A percentile compares a stretch with the other conserved stretches of the same genome.
Evolutionary conservation across 1,140 invertebrate genomes (phyloP).

Genomic region (Metaphire vulgaris): DNA sequence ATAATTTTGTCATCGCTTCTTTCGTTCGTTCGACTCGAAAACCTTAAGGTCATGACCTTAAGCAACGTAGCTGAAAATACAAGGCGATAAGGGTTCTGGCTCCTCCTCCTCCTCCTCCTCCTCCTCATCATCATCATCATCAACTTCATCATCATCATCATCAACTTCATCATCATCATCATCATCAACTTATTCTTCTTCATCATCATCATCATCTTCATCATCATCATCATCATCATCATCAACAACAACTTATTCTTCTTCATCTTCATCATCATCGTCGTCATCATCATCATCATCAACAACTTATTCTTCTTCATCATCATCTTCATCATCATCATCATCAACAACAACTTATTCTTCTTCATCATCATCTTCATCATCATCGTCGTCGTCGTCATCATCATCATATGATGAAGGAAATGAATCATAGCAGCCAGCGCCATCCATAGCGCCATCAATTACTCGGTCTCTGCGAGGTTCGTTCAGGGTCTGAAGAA

Average conservation of each 20-base stretch:
- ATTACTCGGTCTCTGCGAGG: not conserved
- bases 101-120: not conserved
- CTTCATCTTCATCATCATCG: not conserved
- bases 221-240: constrained; percentile 2
- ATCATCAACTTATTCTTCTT: not conserved
- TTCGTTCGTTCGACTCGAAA: not conserved
- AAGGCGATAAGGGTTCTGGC: too few species aligned
- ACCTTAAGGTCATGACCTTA: not conserved
- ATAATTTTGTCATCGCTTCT: too few species aligned
- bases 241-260: not conserved
- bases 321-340: not conserved
- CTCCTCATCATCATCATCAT: not conserved
- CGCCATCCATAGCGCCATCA: not conserved
- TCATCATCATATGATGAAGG: not conserved
- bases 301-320: not conserved
- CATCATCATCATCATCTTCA: not conserved
- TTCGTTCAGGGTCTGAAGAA: not conserved
- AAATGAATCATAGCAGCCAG: not conserved
- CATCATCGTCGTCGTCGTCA: not conserved
- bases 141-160: not conserved
- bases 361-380: not conserved
- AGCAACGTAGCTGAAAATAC: too few species aligned
- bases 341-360: not conserved
- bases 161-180: not conserved
- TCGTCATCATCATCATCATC: constrained; percentile 1